These are phyloP conservation scores for Climacteris rufus DNA, from an alignment of 2,113 vertebrate species.

Conservation along the genomic window DNA sequence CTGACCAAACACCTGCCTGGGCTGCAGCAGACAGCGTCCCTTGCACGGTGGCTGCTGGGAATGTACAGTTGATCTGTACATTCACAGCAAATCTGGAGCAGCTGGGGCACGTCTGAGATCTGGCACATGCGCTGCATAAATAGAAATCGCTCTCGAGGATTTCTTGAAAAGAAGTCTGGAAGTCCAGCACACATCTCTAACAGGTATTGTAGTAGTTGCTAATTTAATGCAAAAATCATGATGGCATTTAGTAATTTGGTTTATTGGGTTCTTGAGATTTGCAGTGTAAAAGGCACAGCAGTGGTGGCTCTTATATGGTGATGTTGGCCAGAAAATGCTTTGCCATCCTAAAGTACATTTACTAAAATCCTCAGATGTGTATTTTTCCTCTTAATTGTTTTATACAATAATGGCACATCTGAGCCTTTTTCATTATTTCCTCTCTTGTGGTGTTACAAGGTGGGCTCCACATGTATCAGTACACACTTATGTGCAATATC, in stretches of 20 bases:
- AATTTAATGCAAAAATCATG: background rate
- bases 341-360: background rate
- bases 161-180: background rate
- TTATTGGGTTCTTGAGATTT: background rate
- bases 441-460: background rate
- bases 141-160: background rate
- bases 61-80: background rate
- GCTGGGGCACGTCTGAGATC: background rate
- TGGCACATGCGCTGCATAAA: background rate
- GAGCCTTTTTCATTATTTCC: background rate
- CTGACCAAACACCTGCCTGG: background rate
- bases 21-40: background rate
- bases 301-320: background rate
- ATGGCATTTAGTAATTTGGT: background rate
- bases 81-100: background rate
- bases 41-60: fast-evolving
- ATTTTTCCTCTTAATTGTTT: background rate
- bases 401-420: background rate
- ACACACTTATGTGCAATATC: background rate
- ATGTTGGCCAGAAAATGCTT: background rate
- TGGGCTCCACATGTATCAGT: background rate
- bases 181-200: background rate
- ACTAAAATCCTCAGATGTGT: background rate
- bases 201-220: background rate
- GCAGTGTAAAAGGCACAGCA: background rate